phyloP scores from a whole-genome alignment of 1,140 invertebrate genomes.

The Leptinotarsa texana region DNA sequence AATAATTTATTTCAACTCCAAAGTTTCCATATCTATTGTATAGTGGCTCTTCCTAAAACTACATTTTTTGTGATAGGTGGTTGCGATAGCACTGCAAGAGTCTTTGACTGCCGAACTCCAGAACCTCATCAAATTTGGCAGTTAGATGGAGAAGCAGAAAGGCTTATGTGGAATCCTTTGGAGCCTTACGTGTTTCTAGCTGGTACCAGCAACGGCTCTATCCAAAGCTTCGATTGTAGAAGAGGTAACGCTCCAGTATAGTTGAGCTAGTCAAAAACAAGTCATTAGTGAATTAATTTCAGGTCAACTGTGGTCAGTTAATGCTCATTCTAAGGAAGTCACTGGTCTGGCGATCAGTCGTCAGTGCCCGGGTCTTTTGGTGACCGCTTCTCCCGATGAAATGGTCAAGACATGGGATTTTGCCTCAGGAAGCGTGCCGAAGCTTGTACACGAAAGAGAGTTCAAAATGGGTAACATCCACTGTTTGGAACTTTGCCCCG shows the following conservation, averaged over 20 bases:
- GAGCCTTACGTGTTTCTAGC: constrained; percentile 76
- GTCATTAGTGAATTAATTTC: constrained; percentile 10
- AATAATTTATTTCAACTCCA: not conserved
- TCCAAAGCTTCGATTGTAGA: constrained; percentile 81
- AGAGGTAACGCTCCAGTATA: constrained; percentile 51
- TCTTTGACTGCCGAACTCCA: constrained; percentile 79
- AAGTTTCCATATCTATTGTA: not conserved
- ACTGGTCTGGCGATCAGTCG: constrained; percentile 74
- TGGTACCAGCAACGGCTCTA: constrained; percentile 76
- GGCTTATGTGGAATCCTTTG: constrained; percentile 81
- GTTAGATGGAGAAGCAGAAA: constrained; percentile 82
- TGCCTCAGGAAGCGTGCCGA: constrained; percentile 34
- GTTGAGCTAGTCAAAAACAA: not conserved
- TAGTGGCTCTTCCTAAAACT: not conserved
- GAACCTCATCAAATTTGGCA: constrained; percentile 71
- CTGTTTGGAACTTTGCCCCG: constrained; percentile 75
- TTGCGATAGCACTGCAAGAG: constrained; percentile 68
- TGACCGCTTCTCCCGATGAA: constrained; percentile 75
- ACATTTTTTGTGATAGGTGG: constrained; percentile 47
- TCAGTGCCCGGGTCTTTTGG: constrained; percentile 69
- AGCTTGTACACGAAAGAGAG: constrained; percentile 59
- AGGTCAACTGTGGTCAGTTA: constrained; percentile 75
- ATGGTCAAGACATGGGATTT: constrained; percentile 81
- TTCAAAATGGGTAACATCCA: constrained; percentile 73
- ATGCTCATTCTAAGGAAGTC: constrained; percentile 80